A percentile compares a stretch with the other conserved stretches of the same genome.
These are phyloP conservation scores for Trogon melanurus DNA, from an alignment of 2,113 vertebrate genomes.

Conservation along the genomic window DNA sequence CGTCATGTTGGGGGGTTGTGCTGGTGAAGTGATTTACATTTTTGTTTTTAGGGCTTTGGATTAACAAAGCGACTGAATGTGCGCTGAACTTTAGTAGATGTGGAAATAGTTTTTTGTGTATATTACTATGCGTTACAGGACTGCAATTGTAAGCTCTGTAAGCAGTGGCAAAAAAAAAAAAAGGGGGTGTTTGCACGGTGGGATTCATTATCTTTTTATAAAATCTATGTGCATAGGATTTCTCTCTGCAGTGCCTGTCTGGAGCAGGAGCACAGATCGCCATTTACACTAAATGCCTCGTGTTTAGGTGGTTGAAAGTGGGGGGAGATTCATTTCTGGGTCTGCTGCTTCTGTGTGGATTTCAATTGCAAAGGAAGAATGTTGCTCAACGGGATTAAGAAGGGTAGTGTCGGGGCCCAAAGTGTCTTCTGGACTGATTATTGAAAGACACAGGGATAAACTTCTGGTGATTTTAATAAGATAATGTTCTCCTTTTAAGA, in stretches of 20 bases:
- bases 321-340: not conserved
- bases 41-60: not conserved
- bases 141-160: not conserved
- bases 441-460: constrained; percentile 4
- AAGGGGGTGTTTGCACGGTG: not conserved
- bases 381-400: not conserved
- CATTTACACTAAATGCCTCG: not conserved
- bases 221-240: not conserved
- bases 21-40: constrained; percentile 8
- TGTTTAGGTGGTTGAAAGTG: not conserved
- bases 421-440: constrained; percentile 7
- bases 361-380: not conserved
- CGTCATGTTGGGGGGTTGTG: not conserved
- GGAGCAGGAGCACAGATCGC: not conserved
- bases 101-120: not conserved
- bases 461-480: not conserved
- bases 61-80: not conserved
- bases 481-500: not conserved
- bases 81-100: not conserved
- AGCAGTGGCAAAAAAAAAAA: not conserved
- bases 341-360: not conserved
- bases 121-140: not conserved
- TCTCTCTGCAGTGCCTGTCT: not conserved
- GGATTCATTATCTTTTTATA: not conserved
- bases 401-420: not conserved